Percentiles rank a stretch among this genome's conserved stretches.
phyloP scores from a whole-genome alignment of 1,140 invertebrate genomes.

The Brachionus manjavacas region DNA sequence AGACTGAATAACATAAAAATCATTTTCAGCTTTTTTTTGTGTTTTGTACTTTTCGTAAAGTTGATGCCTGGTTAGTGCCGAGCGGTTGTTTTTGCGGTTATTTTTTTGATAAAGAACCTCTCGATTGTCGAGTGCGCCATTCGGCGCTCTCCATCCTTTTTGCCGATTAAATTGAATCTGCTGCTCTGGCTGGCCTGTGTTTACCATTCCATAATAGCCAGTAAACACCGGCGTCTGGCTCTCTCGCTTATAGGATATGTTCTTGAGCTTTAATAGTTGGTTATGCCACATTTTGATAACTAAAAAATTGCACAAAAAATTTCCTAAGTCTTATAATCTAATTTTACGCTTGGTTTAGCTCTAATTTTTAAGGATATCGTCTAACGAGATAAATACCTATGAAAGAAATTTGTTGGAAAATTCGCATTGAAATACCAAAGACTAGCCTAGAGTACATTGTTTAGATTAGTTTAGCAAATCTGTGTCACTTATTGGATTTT shows the following conservation, averaged over 20 bases:
- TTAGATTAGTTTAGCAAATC: background rate
- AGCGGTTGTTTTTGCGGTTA: background rate
- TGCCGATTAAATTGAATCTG: background rate
- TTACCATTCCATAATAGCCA: background rate
- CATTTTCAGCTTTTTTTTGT: slow-evolving; percentile 6
- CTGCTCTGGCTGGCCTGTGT: background rate
- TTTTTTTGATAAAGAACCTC: slow-evolving; percentile 5
- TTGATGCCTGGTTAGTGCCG: background rate
- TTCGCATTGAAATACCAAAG: background rate
- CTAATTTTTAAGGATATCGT: background rate
- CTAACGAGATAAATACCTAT: background rate
- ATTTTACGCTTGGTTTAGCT: background rate
- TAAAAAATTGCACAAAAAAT: background rate
- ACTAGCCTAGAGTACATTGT: background rate
- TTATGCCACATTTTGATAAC: slow-evolving; percentile 7
- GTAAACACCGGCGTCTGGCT: background rate
- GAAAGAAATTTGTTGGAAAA: background rate
- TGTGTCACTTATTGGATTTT: background rate
- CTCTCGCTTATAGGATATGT: background rate
- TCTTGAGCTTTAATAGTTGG: background rate
- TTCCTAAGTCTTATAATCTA: background rate
- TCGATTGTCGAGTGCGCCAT: background rate
- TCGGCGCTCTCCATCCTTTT: background rate
- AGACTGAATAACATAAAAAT: background rate
- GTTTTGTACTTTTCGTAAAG: background rate